phyloP scores from a whole-genome alignment of 2,113 vertebrate genomes.

The Lucifuga dentata region DNA sequence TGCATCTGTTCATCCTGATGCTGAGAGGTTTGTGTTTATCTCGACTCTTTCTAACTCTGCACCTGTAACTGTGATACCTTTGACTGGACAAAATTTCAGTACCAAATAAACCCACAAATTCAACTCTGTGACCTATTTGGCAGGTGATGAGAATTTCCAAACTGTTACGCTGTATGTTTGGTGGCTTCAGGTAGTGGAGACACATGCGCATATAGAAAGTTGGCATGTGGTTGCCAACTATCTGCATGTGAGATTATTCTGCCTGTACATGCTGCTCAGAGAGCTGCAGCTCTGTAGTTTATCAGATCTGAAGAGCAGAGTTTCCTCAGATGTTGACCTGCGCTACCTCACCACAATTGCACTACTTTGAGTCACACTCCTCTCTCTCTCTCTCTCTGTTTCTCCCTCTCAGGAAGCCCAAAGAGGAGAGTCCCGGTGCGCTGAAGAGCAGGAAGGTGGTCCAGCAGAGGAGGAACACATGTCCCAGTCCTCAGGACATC shows the following conservation, averaged over 20 bases:
- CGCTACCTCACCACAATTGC: conserved; percentile 43
- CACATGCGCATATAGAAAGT: not conserved
- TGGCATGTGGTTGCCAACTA: not conserved
- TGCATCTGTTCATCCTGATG: not conserved
- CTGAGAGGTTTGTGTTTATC: too few species aligned
- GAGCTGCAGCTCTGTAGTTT: conserved; percentile 37
- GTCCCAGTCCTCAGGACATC: conserved; percentile 90
- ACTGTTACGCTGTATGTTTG: not conserved
- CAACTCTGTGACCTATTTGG: not conserved
- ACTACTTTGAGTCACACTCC: conserved; percentile 43
- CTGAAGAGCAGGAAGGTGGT: conserved; percentile 75
- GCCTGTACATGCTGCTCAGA: not conserved
- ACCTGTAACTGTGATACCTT: too few species aligned
- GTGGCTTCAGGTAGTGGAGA: not conserved
- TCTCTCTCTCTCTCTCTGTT: not conserved
- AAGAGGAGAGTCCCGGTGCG: conserved; percentile 64
- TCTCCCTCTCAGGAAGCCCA: conserved; percentile 76
- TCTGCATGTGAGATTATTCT: conserved; percentile 1
- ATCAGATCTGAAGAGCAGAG: conserved; percentile 58
- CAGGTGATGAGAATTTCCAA: not conserved
- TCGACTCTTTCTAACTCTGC: too few species aligned
- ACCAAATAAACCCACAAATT: not conserved
- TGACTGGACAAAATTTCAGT: too few species aligned
- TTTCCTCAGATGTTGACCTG: conserved; percentile 56
- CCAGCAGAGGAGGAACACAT: conserved; percentile 88